Conservation (phyloP, 2,113 vertebrate genomes). For the Cheirogaleus medius region DNA sequence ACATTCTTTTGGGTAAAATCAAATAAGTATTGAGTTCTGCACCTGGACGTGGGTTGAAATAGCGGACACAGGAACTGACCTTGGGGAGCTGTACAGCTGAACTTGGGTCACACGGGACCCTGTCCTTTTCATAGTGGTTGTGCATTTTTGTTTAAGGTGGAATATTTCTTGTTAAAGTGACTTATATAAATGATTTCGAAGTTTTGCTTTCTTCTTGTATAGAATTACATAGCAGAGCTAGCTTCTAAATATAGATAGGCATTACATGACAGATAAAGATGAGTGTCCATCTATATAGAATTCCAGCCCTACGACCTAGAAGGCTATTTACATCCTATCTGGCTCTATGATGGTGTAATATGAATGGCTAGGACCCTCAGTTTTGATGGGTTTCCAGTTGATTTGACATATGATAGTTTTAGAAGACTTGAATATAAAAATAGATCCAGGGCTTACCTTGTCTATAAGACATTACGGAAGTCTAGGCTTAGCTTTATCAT, state of each 20-base stretch:
- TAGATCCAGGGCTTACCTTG: not conserved
- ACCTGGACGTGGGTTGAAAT: not conserved
- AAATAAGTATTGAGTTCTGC: not conserved
- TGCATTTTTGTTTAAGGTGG: constrained; percentile 8
- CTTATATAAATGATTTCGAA: constrained; percentile 30
- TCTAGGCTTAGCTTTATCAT: not conserved
- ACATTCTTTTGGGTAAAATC: not conserved
- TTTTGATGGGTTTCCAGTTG: constrained; percentile 30
- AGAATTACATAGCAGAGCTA: constrained; percentile 35
- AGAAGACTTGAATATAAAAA: constrained; percentile 37
- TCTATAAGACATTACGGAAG: not conserved
- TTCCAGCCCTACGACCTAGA: not conserved
- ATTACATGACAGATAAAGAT: constrained; percentile 48
- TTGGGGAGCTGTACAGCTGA: not conserved
- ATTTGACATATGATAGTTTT: constrained; percentile 21
- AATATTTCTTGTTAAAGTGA: constrained; percentile 4
- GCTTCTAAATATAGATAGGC: constrained; percentile 43
- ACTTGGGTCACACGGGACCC: not conserved
- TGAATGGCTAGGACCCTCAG: not conserved
- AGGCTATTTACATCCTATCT: not conserved
- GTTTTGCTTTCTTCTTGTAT: not conserved
- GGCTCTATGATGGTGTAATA: not conserved
- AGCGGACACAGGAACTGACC: not conserved
- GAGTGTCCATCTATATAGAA: constrained; percentile 18
- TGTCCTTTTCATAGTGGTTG: not conserved